Conservation (phyloP, 2,888 invertebrate genomes). For the Chironomus riparius region DNA sequence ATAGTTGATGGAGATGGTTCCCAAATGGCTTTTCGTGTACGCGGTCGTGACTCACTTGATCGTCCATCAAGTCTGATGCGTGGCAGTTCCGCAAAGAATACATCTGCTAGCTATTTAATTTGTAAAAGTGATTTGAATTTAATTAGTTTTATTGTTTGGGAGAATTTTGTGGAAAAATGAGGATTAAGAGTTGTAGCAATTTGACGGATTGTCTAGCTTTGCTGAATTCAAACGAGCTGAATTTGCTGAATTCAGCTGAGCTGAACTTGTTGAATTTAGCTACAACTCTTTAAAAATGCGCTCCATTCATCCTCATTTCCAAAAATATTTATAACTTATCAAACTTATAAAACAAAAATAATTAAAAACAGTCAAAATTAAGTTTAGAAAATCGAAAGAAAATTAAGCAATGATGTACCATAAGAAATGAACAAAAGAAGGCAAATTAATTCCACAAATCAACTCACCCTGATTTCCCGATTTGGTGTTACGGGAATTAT, state of each 20-base stretch:
- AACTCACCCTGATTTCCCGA: conserved; percentile 40
- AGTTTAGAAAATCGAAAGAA: neutral
- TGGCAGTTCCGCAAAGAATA: conserved; percentile 45
- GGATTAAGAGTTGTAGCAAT: no score
- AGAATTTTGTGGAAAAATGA: no score
- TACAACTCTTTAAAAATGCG: no score
- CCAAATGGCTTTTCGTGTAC: conserved; percentile 44
- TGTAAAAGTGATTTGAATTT: neutral
- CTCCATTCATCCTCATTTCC: no score
- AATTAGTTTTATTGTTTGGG: neutral
- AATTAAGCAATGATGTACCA: neutral
- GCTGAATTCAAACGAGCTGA: no score
- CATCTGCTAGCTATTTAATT: conserved; percentile 37
- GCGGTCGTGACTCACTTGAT: conserved; percentile 36
- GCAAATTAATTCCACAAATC: neutral
- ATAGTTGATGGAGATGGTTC: conserved; percentile 49
- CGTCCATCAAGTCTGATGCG: conserved; percentile 59
- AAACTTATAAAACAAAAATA: conserved; percentile 9
- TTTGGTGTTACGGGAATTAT: conserved; percentile 43
- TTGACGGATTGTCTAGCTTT: no score
- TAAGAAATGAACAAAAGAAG: neutral
- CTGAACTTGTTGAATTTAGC: no score
- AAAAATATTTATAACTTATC: neutral
- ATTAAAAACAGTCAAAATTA: conserved; percentile 16
- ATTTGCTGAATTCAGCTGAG: no score